Evolutionary conservation across 1,140 invertebrate species (phyloP).

Genomic region (Philopotamus ludificatus): DNA sequence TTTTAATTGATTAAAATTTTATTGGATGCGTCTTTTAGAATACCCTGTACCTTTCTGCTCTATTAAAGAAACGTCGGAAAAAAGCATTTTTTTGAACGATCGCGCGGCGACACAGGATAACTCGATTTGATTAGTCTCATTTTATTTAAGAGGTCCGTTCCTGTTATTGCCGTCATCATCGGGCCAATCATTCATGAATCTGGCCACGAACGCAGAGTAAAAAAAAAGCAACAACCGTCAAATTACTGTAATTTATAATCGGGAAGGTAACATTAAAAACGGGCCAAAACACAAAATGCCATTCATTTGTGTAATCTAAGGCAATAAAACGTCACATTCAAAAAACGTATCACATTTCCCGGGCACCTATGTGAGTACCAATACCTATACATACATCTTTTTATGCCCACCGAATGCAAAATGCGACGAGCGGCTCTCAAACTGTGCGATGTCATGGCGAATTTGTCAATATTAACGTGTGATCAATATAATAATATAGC

Average conservation of each 20-base stretch:
- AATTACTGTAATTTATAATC: constrained; percentile 40
- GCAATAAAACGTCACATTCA: constrained; percentile 41
- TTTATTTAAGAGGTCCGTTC: constrained; percentile 12
- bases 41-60: too few species aligned
- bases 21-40: too few species aligned
- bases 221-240: constrained; percentile 21
- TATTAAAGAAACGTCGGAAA: too few species aligned
- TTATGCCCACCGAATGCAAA: too few species aligned
- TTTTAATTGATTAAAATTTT: too few species aligned
- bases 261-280: constrained; percentile 37
- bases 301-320: constrained; percentile 40
- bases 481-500: too few species aligned
- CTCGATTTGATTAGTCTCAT: constrained; percentile 1
- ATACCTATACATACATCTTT: neutral
- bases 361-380: neutral
- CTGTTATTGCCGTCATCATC: constrained; percentile 25
- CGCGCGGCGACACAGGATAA: constrained; percentile 2
- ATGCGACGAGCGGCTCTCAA: too few species aligned
- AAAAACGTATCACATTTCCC: constrained; percentile 37
- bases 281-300: constrained; percentile 33
- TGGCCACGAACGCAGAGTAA: constrained; percentile 8
- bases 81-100: neutral
- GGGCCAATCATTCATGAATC: constrained; percentile 34
- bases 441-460: too few species aligned
- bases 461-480: too few species aligned